Evolutionary conservation across 1,140 invertebrate genomes (phyloP).

Genomic region (Danaus plexippus): DNA sequence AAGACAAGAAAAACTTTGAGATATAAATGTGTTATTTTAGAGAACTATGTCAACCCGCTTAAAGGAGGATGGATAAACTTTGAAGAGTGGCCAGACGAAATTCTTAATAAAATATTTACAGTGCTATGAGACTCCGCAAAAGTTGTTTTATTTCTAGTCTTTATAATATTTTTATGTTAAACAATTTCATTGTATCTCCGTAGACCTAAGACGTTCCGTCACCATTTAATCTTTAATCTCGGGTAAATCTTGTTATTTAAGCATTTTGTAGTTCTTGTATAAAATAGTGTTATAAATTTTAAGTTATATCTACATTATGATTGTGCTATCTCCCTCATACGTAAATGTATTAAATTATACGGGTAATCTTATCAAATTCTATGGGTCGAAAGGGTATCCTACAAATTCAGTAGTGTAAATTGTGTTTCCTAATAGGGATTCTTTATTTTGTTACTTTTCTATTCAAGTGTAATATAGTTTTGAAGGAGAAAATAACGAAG

Average conservation of each 20-base stretch:
- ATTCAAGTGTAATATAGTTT: not conserved
- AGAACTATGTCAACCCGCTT: constrained; percentile 37
- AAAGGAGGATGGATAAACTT: constrained; percentile 41
- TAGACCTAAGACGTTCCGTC: too few species aligned
- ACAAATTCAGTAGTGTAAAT: too few species aligned
- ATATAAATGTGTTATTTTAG: constrained; percentile 42
- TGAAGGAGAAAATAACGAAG: too few species aligned
- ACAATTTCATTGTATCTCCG: too few species aligned
- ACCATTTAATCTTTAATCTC: too few species aligned
- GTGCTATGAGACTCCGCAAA: constrained; percentile 6
- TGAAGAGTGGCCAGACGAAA: constrained; percentile 29
- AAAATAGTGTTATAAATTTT: too few species aligned
- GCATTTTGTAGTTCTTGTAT: too few species aligned
- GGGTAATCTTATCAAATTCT: constrained; percentile 6
- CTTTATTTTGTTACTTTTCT: not conserved
- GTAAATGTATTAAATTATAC: constrained; percentile 3
- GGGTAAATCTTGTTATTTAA: too few species aligned
- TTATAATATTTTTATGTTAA: not conserved
- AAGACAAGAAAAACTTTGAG: constrained; percentile 18
- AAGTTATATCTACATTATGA: too few species aligned
- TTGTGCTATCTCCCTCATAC: not conserved
- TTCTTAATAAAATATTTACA: constrained; percentile 54
- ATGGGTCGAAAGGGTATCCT: not conserved
- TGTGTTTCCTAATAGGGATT: too few species aligned
- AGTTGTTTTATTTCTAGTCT: constrained; percentile 10